phyloP scores from a whole-genome alignment of 2,797 vertebrate species.

The Pipistrellus nathusii region DNA sequence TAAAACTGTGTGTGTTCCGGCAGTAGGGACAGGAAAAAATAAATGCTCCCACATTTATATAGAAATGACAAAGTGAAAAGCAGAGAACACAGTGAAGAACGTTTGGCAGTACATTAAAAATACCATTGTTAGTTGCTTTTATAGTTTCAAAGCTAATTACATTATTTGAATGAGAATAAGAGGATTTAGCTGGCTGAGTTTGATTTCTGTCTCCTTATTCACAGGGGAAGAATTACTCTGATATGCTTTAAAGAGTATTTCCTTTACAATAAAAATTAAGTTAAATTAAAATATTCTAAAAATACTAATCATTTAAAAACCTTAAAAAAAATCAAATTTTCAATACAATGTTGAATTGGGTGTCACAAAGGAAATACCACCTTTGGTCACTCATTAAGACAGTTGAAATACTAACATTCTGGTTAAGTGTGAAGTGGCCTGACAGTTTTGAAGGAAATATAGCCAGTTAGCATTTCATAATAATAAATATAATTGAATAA shows the following conservation, averaged over 20 bases:
- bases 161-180: slow-evolving; percentile 15
- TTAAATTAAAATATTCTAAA: slow-evolving; percentile 66
- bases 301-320: slow-evolving; percentile 67
- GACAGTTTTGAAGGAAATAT: slow-evolving; percentile 38
- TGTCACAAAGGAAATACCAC: background rate
- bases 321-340: slow-evolving; percentile 52
- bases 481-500: slow-evolving; percentile 73
- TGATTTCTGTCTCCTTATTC: slow-evolving; percentile 26
- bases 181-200: slow-evolving; percentile 1
- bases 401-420: background rate
- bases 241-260: slow-evolving; percentile 65
- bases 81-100: slow-evolving; percentile 58
- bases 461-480: slow-evolving; percentile 42
- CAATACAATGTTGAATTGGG: slow-evolving; percentile 57
- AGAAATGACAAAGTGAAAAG: slow-evolving; percentile 56
- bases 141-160: slow-evolving; percentile 45
- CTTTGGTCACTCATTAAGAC: slow-evolving; percentile 9
- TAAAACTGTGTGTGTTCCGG: slow-evolving; percentile 24
- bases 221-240: slow-evolving; percentile 56
- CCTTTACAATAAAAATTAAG: slow-evolving; percentile 73
- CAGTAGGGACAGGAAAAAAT: slow-evolving; percentile 7
- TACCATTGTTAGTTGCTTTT: slow-evolving; percentile 30
- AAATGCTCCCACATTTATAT: slow-evolving; percentile 6
- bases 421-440: slow-evolving; percentile 9
- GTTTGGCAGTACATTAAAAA: slow-evolving; percentile 56